Evolutionary conservation across 2,888 invertebrate species (phyloP).

Genomic region (Mythimna impura): DNA sequence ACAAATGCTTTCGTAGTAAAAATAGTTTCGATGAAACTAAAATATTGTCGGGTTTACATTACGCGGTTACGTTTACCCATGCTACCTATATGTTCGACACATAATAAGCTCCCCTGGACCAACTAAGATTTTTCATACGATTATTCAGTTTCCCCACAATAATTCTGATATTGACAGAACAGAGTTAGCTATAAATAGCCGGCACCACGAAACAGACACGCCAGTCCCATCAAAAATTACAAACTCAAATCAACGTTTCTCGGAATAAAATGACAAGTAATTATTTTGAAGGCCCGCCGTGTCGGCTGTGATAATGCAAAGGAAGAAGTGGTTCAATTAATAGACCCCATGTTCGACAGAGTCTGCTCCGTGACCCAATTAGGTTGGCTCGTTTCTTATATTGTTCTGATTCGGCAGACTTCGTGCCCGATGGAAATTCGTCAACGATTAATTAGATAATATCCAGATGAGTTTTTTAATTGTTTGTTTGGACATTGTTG

Average conservation of each 20-base stretch:
- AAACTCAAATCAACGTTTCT: conserved; percentile 75
- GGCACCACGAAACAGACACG: conserved; percentile 64
- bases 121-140: too few species aligned
- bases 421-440: conserved; percentile 61
- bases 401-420: conserved; percentile 74
- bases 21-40: background rate
- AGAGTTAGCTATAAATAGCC: conserved; percentile 4
- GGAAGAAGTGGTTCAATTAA: conserved; percentile 85
- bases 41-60: background rate
- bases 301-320: conserved; percentile 77
- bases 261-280: conserved; percentile 78
- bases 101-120: background rate
- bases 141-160: background rate
- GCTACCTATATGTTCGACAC: too few species aligned
- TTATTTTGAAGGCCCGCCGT: conserved; percentile 78
- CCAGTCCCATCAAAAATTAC: conserved; percentile 43
- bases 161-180: background rate
- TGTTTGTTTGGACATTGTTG: conserved; percentile 1
- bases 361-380: conserved; percentile 87
- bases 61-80: too few species aligned
- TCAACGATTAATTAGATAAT: conserved; percentile 64
- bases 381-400: conserved; percentile 79
- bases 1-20: background rate
- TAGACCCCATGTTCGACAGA: conserved; percentile 83
- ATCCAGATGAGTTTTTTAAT: conserved; percentile 50